Base-by-base conservation (phyloP, 2,113 vertebrate species). In the Limnothrissa miodon region DNA sequence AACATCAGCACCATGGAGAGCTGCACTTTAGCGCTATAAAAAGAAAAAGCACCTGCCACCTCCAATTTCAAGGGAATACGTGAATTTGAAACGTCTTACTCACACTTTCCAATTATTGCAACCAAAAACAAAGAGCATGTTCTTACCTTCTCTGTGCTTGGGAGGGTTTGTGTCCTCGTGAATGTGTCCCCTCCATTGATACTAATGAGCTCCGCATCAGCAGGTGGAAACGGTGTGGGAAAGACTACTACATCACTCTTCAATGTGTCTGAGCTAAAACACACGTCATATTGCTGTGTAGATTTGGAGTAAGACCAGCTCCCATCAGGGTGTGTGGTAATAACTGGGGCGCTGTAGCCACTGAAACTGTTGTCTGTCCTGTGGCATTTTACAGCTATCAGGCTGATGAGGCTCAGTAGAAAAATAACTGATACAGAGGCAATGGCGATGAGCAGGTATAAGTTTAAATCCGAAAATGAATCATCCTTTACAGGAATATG, bases 251-350 rank as follows among this genome's bases (percentile, higher is more conserved):
- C 48, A 36, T 85, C 84, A 82, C 84, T 82, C 84, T 80, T 83
- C 42, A 82, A 39, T 1, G 84, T 82, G 9, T 85, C 84, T 13
- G 84, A 85, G 39, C 80, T 85, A 56, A 85, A 85, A 82, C 84
- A 85, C 39, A 85, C 84, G 84, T 85, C 84, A 44, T 82, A 85
- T 25, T 85, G 84, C 51, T 85, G 80, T 25, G 84, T 85, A 74
- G 83, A 82, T 82, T 82, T 82, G 21, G 84, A 82, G 80, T 82
- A 82, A 66, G 81, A 78, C 80, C 84, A 82, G 70, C 48, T 82
- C 10, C 80, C 81, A 4, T 82, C 84, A 17, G 84, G 80, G 25
- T 79, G 80, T 79, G 84, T 62, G 25, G 80, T 82, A 29, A 85
- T 85, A 46, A 81, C 29, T 45, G 80, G 84, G 25, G 80, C 3